Evolutionary conservation across 2,888 invertebrate genomes (phyloP), one percentile per base, ranked within the genome.

Genomic region (Epinotia ramella): DNA sequence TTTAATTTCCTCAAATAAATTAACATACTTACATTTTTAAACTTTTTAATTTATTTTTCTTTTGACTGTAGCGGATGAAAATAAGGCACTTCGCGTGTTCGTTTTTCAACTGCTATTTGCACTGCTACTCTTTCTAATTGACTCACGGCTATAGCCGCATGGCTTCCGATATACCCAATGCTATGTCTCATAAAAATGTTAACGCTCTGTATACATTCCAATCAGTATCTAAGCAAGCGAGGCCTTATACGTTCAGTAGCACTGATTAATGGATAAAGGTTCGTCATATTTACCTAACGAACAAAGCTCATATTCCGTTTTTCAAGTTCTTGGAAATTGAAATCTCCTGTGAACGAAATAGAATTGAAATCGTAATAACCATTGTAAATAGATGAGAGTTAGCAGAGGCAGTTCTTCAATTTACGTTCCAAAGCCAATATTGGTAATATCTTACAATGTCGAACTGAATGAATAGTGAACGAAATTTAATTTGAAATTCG

Each of bases 381-480:
- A 33, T 68, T 20, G 0, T 16, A 57, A 13, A 7, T 6, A 68
- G 13, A 44, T 68, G 57, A 44, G 57, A 44, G 57, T 4, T 68
- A 20, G 18, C 9, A 20, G 20, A 57, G 57, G 9, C 44, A 33
- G 18, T 20, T 44, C 18, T 68, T 40, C 16, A 7, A n/a, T 33
- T 16, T n/a, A 33, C 33, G 20, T 62, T 62, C 56, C 56, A 57
- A 57, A 57, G 40, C 44, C 59, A 69, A 59, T 69, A 69, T 69
- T 69, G 68, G 46, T 69, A 59, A 69, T 69, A 59, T 59, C 68
- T 57, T 68, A 28, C 68, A 60, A 69, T 46, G 59, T 46, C n/a
- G 59, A 40, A 68, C 40, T 65, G n/a, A 46, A 69, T 69, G 68
- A 60, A 69, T 69, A 59, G 59, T 69, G 59, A 69, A 69, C 46